A percentile compares a stretch with the other conserved stretches of the same genome.
phyloP scores from a whole-genome alignment of 2,113 vertebrate species.

The Rhea pennata region DNA sequence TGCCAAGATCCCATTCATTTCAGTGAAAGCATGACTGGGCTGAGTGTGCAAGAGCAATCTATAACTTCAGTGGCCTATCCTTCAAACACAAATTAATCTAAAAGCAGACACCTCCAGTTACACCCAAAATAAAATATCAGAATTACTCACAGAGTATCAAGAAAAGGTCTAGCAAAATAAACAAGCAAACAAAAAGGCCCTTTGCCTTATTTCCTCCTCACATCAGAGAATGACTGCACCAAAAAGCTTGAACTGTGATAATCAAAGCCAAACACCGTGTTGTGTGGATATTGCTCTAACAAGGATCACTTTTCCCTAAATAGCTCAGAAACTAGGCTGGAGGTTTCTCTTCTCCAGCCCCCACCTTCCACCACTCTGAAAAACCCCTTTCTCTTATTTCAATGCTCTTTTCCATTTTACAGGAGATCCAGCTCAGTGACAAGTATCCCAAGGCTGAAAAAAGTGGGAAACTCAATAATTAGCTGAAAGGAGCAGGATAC shows the following conservation, averaged over 20 bases:
- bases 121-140: background rate
- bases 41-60: background rate
- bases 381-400: background rate
- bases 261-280: background rate
- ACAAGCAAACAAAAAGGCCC: background rate
- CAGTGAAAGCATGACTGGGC: background rate
- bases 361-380: background rate
- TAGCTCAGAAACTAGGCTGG: conserved; percentile 27
- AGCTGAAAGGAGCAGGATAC: background rate
- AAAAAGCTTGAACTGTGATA: background rate
- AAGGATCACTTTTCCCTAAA: background rate
- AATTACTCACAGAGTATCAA: background rate
- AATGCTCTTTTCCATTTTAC: background rate
- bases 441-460: background rate
- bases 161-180: background rate
- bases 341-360: background rate
- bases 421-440: background rate
- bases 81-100: background rate
- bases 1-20: background rate
- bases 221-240: background rate
- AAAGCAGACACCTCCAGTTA: background rate
- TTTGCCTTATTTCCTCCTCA: background rate
- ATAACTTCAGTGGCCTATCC: background rate
- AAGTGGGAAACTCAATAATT: background rate
- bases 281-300: background rate